Base-by-base conservation (phyloP, 1,140 invertebrate species). In the Frieseomelitta varia region DNA sequence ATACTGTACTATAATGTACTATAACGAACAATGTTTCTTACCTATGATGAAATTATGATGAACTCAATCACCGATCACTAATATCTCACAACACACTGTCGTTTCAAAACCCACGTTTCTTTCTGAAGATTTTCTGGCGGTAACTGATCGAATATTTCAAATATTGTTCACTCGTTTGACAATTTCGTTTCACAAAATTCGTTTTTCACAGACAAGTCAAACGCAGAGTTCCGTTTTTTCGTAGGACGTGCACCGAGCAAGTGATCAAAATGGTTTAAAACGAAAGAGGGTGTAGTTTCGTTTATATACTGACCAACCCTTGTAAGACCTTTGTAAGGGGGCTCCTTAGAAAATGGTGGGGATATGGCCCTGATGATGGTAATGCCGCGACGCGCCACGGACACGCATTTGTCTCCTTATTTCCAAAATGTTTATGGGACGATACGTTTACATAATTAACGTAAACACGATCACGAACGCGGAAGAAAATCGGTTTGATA, bases 291-390 rank as follows among this genome's bases (percentile, higher is more conserved):
- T 87, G 84, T 63, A 63, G 71, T 84, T 77, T 83, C 53, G 71
- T 75, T 91, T 91, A 87, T 91, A 92, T 92, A 92, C 76, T 27
- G 47, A 69, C 2, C 87, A 91, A 90, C 89, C 87, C 87, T 90
- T 92, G 75, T 56, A 79, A 87, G 85, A 63, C 55, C 61, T 69
- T 19, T 12, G 87, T 87, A 79, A 84, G 73, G 76, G 75, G 65
- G 14, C 39, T 84, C 80, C 79, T 91, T 84, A 39, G 77, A 86
- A 69, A 85, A 86, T 84, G 55, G 86, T 84, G 87, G 88, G 87
- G 77, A 81, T 21, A 21, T 69, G 53, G 14, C 68, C 65, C 58
- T 71, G 81, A 58, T 92, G 87, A 86, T 74, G 80, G 80, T 39
- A 68, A 68, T 71, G 69, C n/a, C 27, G 30, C 56, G 51, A 69